Percentiles rank a stretch among this genome's conserved stretches.
Conservation (phyloP, 2,888 invertebrate genomes). For the Polylopha cassiicola region DNA sequence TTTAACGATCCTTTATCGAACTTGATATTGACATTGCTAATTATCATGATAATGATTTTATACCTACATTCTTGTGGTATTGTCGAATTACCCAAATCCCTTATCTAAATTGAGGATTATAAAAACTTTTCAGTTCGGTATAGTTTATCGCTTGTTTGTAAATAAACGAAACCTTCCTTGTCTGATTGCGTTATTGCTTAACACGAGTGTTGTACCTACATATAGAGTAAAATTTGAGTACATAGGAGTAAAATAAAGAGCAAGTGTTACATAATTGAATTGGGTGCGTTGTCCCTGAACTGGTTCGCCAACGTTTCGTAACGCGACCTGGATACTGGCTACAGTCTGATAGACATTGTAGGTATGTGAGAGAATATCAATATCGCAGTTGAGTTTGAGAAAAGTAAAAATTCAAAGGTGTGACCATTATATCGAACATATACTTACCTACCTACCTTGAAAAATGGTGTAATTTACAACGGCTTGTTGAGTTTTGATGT, state of each 20-base stretch:
- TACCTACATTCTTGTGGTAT: constrained; percentile 6
- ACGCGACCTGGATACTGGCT: constrained; percentile 59
- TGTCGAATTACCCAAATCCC: not conserved
- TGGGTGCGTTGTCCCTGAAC: constrained; percentile 64
- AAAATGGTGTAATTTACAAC: constrained; percentile 3
- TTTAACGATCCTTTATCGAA: not conserved
- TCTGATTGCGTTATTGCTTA: no score
- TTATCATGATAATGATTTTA: no score
- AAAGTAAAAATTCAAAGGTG: no score
- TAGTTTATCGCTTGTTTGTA: no score
- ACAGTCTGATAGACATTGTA: constrained; percentile 35
- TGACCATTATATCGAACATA: no score
- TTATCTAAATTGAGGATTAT: constrained; percentile 11
- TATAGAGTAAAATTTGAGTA: constrained; percentile 9
- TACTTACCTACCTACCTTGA: no score
- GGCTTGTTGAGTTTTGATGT: not conserved
- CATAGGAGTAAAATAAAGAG: constrained; percentile 28
- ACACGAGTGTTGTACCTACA: no score
- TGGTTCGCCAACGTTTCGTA: constrained; percentile 63
- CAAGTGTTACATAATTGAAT: constrained; percentile 58
- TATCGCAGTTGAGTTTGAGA: no score
- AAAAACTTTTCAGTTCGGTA: no score
- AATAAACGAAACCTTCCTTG: no score
- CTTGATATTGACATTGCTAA: constrained; percentile 8
- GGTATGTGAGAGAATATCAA: no score